phyloP scores from a whole-genome alignment of 2,888 invertebrate genomes.

The Hesperia comma region DNA sequence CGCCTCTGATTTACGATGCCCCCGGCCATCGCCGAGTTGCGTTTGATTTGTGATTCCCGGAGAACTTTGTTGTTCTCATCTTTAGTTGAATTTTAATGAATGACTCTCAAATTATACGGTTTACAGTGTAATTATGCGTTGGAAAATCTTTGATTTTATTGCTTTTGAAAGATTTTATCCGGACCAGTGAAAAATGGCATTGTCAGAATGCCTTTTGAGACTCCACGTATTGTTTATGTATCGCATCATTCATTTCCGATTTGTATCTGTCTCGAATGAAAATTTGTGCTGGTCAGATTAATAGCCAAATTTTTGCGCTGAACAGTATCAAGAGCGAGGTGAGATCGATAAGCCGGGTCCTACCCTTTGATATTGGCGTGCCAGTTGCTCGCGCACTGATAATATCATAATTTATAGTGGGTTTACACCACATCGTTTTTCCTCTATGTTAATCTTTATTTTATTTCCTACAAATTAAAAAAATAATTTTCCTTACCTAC shows the following conservation, averaged over 20 bases:
- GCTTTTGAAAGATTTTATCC: constrained; percentile 67
- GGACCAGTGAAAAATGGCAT: constrained; percentile 41
- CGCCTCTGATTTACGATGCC: constrained; percentile 76
- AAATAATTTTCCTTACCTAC: too few species aligned
- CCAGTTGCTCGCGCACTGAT: constrained; percentile 71
- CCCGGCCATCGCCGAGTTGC: constrained; percentile 70
- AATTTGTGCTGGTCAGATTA: not conserved
- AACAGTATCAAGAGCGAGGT: not conserved
- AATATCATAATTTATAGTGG: constrained; percentile 80
- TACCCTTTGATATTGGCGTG: constrained; percentile 69
- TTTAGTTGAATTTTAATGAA: constrained; percentile 82
- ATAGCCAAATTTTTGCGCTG: not conserved
- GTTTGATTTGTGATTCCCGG: constrained; percentile 78
- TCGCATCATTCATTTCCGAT: not conserved
- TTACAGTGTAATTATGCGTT: constrained; percentile 73
- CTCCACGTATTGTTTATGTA: not conserved
- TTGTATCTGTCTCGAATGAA: too few species aligned
- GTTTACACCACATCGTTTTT: constrained; percentile 56
- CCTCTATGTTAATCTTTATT: constrained; percentile 34
- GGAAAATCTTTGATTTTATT: constrained; percentile 72
- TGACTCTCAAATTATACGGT: constrained; percentile 77
- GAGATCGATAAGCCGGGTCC: constrained; percentile 55
- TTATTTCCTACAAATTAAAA: too few species aligned
- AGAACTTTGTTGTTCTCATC: constrained; percentile 73
- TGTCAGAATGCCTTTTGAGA: constrained; percentile 40